These are phyloP conservation scores for Protonemura montana DNA, from an alignment of 2,888 invertebrate genomes.

Conservation along the genomic window DNA sequence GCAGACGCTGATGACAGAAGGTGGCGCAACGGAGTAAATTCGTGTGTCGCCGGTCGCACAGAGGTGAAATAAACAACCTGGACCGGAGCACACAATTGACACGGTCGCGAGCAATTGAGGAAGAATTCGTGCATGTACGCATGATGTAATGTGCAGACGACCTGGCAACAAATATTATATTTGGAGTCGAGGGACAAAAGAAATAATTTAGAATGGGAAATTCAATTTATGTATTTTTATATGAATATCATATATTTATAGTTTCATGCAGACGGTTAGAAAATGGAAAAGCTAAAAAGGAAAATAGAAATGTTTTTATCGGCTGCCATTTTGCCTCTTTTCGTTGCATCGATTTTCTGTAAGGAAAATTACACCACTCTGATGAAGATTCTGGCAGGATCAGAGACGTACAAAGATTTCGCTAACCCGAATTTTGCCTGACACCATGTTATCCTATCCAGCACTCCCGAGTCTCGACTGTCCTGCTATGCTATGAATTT, in stretches of 20 bases:
- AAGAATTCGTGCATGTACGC: background rate
- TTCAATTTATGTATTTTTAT: conserved; percentile 4
- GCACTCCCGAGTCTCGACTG: background rate
- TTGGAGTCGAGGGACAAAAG: background rate
- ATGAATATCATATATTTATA: background rate
- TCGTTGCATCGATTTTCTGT: background rate
- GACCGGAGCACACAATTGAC: background rate
- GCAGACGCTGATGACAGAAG: background rate
- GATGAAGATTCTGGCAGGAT: background rate
- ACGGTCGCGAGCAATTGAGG: background rate
- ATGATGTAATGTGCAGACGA: background rate
- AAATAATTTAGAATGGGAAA: background rate
- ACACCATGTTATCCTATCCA: background rate
- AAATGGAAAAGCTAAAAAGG: background rate
- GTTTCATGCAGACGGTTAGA: background rate
- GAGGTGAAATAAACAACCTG: background rate
- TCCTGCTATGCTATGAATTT: background rate
- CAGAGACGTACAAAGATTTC: background rate
- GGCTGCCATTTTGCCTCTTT: background rate
- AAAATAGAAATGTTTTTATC: background rate
- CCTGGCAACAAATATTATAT: too few species aligned
- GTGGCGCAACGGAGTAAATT: background rate
- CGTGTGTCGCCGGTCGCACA: background rate
- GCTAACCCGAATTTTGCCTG: background rate
- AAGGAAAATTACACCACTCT: background rate